Evolutionary conservation across 2,113 vertebrate species (phyloP), one percentile per base, ranked within the genome.

Genomic region (Chaetops frenatus): DNA sequence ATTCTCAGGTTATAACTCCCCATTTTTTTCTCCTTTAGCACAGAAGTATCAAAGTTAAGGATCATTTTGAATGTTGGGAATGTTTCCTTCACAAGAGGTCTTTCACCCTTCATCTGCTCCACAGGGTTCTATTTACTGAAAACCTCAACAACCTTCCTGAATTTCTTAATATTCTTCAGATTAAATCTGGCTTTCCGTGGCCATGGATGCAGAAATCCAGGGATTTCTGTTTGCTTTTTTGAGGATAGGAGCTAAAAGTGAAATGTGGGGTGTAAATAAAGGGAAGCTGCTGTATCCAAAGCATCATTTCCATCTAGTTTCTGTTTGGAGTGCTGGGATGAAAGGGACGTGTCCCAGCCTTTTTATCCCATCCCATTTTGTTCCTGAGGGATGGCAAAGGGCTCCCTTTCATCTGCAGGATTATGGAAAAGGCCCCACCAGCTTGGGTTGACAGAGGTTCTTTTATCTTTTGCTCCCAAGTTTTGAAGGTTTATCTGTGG

Each of bases 331-430:
- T 40, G 77, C 54, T 4, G 11, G 72, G 87, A 90, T 91, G 78
- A 88, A 95, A 94, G 64, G 65, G 84, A 82, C 2, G 36, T 85
- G 10, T 45, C 67, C 18, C 50, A 33, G 85, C 50, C 8, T 44
- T 82, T 87, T 71, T 27, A 61, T 78, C 71, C 20, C 57, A 11
- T 25, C 54, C 15, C 71, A 13, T 64, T 72, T 71, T 80, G 58
- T 42, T 38, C 89, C 90, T 60, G 79, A 53, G 24, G 29, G 64
- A 6, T 67, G 64, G 73, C 67, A 70, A 31, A 82, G 50, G 58
- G 47, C 18, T 70, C 53, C 28, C 73, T 95, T 95, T 96, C 90
- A 94, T 90, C 94, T 78, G 35, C 11, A 38, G 87, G 71, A 91
- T 81, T 58, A 64, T 18, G 80, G 67, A 35, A 88, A 25, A 15